Conservation (phyloP, 2,888 invertebrate species). For the Chloroclysta siterata region DNA sequence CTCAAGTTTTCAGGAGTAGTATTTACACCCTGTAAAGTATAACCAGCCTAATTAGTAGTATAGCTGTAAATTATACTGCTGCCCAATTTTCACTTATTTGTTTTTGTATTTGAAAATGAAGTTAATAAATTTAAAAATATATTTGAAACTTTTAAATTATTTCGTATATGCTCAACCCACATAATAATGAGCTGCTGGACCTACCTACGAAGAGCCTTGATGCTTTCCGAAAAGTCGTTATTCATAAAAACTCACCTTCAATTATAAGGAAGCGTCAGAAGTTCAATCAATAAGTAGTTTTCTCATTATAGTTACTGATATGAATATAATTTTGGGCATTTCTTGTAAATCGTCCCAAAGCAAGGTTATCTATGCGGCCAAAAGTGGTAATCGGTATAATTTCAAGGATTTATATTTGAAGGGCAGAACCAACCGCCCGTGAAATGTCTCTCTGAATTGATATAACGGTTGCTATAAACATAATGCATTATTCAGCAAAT, state of each 20-base stretch:
- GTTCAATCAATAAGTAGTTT: constrained; percentile 13
- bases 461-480: not conserved
- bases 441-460: constrained; percentile 6
- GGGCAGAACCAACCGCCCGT: not conserved
- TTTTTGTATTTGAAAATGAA: too few relatives aligned
- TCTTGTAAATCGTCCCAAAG: constrained; percentile 13
- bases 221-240: constrained; percentile 9
- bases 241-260: constrained; percentile 11
- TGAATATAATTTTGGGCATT: constrained; percentile 12
- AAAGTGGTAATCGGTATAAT: constrained; percentile 17
- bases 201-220: constrained; percentile 1
- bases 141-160: too few relatives aligned
- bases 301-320: constrained; percentile 2
- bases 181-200: too few relatives aligned
- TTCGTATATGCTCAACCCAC: too few relatives aligned
- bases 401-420: constrained; percentile 17
- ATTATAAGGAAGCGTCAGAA: constrained; percentile 22
- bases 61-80: too few relatives aligned
- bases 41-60: too few relatives aligned
- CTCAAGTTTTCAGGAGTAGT: too few relatives aligned
- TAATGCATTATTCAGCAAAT: not conserved
- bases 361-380: constrained; percentile 19
- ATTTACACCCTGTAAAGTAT: too few relatives aligned
- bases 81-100: too few relatives aligned
- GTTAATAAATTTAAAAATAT: too few relatives aligned